phyloP scores from a whole-genome alignment of 2,797 vertebrate genomes.

The Oreochromis grahami region DNA sequence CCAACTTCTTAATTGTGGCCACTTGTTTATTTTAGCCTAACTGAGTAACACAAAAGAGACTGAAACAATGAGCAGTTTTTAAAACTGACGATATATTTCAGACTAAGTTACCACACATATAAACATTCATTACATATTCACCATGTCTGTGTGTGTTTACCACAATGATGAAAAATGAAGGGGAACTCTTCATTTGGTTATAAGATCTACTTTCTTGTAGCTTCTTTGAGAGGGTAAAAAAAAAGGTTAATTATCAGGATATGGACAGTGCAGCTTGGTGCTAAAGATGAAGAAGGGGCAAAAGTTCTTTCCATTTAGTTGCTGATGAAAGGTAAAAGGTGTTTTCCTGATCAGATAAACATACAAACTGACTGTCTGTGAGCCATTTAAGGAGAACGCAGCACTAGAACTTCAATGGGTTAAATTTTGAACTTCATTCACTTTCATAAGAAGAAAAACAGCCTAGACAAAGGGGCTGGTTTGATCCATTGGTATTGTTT shows the following conservation, averaged over 20 bases:
- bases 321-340: not conserved
- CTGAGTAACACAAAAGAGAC: not conserved
- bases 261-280: not conserved
- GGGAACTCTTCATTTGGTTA: not conserved
- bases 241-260: not conserved
- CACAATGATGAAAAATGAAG: not conserved
- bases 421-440: not conserved
- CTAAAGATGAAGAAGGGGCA: not conserved
- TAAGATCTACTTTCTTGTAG: not conserved
- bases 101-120: not conserved
- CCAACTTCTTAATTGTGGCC: not conserved
- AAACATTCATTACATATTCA: not conserved
- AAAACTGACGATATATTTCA: not conserved
- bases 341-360: not conserved
- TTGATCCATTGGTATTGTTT: not conserved
- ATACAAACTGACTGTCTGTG: not conserved
- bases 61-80: not conserved
- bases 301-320: not conserved
- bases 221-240: not conserved
- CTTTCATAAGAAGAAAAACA: not conserved
- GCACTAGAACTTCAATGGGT: not conserved
- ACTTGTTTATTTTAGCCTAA: not conserved
- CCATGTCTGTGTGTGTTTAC: not conserved
- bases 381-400: not conserved
- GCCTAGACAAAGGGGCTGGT: not conserved